Base-by-base conservation (phyloP, 2,888 invertebrate species). In the Fissipunctia ypsillon region DNA sequence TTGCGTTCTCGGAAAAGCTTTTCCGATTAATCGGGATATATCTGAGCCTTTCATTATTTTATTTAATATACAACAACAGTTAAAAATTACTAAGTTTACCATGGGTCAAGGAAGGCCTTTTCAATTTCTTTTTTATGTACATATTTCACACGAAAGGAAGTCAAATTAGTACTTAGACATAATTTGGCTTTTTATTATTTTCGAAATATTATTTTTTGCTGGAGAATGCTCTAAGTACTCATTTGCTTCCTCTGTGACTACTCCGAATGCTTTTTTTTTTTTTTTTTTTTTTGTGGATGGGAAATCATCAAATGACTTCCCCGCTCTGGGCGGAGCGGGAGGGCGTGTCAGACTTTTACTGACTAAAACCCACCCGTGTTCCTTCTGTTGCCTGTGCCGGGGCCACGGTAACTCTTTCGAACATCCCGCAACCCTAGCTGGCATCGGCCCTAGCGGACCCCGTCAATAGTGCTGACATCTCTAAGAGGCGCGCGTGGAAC, bases 51-150 rank as follows among this genome's bases (percentile, higher is more conserved):
- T 54, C 1, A 66, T 28, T 19, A 41, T 66, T 54, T 66, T 41
- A 66, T 54, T 66, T 41, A 66, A 12, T n/a, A 38, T 28, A 41
- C 38, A 25, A 19, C 65, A 65, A 52, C 65, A 65, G 35, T 65
- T 65, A 31, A 65, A 52, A 52, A 65, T 25, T 38, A 35, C n/a
- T 38, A 41, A 52, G 38, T 38, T 65, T 38, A 65, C 16, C 22
- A 50, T 38, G n/a, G 25, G n/a, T 50, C 52, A 52, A 65, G 38
- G 38, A 65, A 65, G 50, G 25, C 52, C 38, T 14, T 54, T 54
- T 25, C 28, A 54, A 28, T 28, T 54, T 54, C 54, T 54, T 54
- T 25, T 52, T 41, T 65, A 31, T 61, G 61, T 28, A n/a, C n/a
- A n/a, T n/a, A 2, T 19, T 63, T 63, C 63, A 48, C 48, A 63